Percentiles rank a stretch among this genome's conserved stretches.
Conservation (phyloP, 1,140 invertebrate species). For the Ceratina calcarata region DNA sequence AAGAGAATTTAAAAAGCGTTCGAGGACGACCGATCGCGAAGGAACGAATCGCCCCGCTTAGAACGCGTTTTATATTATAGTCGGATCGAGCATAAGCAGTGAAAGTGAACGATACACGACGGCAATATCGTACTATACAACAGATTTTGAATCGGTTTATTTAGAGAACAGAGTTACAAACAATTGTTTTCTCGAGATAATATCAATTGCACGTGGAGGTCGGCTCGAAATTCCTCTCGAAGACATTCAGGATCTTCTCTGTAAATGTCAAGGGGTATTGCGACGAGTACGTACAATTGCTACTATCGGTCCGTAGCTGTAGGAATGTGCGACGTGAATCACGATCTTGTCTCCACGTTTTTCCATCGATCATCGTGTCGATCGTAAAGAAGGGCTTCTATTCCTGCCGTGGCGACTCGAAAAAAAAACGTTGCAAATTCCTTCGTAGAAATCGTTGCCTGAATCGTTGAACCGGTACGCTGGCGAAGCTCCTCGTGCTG, state of each 20-base stretch:
- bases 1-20: too few relatives aligned
- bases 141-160: background rate
- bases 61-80: conserved; percentile 54
- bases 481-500: conserved; percentile 34
- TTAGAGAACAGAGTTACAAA: background rate
- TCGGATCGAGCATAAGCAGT: conserved; percentile 65
- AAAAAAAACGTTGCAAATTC: background rate
- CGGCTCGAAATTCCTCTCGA: conserved; percentile 3
- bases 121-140: conserved; percentile 47
- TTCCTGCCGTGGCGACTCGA: background rate
- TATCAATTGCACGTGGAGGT: conserved; percentile 29
- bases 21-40: conserved; percentile 3
- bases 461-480: too few relatives aligned
- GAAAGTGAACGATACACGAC: conserved; percentile 68
- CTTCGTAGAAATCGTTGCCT: conserved; percentile 8
- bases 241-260: conserved; percentile 39
- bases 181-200: background rate
- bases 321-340: too few relatives aligned
- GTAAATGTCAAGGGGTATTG: conserved; percentile 45
- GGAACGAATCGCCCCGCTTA: conserved; percentile 30
- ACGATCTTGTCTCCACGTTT: background rate
- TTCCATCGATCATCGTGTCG: background rate
- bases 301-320: too few relatives aligned
- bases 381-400: background rate
- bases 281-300: conserved; percentile 3